Percentiles rank a stretch among this genome's conserved stretches.
Evolutionary conservation across 2,888 invertebrate genomes (phyloP).

Genomic region (Pyrochroa serraticornis): DNA sequence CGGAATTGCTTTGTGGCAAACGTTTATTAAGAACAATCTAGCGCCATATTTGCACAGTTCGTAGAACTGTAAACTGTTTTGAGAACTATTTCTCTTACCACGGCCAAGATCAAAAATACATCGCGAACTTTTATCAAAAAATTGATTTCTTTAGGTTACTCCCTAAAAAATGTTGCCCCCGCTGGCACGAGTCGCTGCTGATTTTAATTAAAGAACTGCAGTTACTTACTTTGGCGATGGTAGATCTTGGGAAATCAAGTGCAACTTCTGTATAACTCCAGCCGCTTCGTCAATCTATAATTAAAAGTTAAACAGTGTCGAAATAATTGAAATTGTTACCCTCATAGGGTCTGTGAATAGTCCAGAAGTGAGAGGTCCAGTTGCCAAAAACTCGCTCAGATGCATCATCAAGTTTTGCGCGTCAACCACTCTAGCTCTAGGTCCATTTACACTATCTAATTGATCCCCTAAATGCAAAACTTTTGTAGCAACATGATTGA

Average conservation of each 20-base stretch:
- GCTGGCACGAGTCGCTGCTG: too few species aligned
- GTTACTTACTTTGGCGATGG: slow-evolving; percentile 75
- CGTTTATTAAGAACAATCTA: too few species aligned
- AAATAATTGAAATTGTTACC: slow-evolving; percentile 57
- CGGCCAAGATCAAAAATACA: too few species aligned
- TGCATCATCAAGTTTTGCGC: slow-evolving; percentile 91
- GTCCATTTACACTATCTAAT: slow-evolving; percentile 94
- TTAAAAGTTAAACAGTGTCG: background rate
- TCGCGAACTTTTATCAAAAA: too few species aligned
- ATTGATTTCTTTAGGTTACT: too few species aligned
- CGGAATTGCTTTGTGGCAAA: too few species aligned
- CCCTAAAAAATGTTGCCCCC: too few species aligned
- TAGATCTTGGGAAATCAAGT: slow-evolving; percentile 93
- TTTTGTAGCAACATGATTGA: slow-evolving; percentile 96
- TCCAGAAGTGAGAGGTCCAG: slow-evolving; percentile 83
- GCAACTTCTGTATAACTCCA: slow-evolving; percentile 95
- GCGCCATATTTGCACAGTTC: too few species aligned
- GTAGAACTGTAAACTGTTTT: too few species aligned
- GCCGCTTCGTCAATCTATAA: slow-evolving; percentile 90
- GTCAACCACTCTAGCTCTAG: slow-evolving; percentile 91
- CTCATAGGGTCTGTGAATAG: slow-evolving; percentile 85
- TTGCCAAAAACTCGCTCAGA: slow-evolving; percentile 89
- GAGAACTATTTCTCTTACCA: too few species aligned
- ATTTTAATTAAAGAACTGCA: background rate
- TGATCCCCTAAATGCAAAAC: slow-evolving; percentile 99